Evolutionary conservation across 2,888 invertebrate genomes (phyloP), one percentile per base, ranked within the genome.

Genomic region (Ferrisia virgata): DNA sequence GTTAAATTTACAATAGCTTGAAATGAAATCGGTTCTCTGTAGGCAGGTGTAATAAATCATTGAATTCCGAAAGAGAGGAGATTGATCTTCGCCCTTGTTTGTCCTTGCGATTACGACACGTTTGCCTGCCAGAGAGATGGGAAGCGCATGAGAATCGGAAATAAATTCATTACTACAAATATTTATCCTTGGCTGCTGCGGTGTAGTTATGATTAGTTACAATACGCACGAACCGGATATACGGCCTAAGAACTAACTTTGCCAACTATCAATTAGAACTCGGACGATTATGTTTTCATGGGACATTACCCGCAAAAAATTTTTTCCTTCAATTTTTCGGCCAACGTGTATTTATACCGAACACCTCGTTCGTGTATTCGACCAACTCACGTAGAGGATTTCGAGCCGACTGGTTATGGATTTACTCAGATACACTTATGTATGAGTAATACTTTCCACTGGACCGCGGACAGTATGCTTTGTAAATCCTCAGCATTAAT

Each of bases 21-120:
- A 53, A 43, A 28, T 47, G 81, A 58, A 81, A 47, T 81, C 58
- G 81, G 53, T n/a, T 81, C 80, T 53, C 53, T 22, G 81, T 81
- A 81, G 81, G 81, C 81, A 81, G 81, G 81, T 81, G 81, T 81
- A 81, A 81, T 81, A 81, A 81, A 81, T 81, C 58, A 81, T 81
- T 18, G 81, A 81, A 81, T 81, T 43, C 58, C 47, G 81, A 81
- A 81, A 36, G 81, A 79, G 79, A 81, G 81, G 81, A 58, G 81
- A 81, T 81, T 81, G 81, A 81, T 81, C 81, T 81, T 81, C 81
- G 81, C 81, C 81, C 81, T 81, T 81, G 81, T 36, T 81, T 31
- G 81, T 81, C 81, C 81, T 81, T 81, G 81, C 28, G 47, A 80
- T 80, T 47, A 53, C 53, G 22, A 80, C 80, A 47, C 43, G 43